phyloP scores from a whole-genome alignment of 2,797 vertebrate genomes.

The Acridotheres tristis region DNA sequence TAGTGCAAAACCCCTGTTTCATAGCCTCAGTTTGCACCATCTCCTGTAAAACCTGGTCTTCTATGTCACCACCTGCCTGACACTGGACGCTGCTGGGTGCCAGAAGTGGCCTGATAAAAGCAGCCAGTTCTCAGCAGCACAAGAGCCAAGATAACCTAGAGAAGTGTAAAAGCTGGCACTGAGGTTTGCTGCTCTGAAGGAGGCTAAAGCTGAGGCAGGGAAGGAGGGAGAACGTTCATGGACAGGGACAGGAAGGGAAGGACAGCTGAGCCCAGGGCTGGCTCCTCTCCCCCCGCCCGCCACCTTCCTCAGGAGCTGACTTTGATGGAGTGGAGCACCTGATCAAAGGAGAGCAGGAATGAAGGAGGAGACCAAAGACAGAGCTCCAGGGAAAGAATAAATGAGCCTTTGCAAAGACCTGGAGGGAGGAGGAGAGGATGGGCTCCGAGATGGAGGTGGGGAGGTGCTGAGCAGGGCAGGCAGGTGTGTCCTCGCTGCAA shows the following conservation, averaged over 20 bases:
- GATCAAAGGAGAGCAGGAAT: conserved; percentile 56
- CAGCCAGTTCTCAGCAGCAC: not conserved
- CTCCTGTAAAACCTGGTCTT: not conserved
- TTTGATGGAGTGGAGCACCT: conserved; percentile 24
- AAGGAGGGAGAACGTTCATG: not conserved
- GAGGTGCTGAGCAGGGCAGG: not conserved
- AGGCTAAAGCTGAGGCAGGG: not conserved
- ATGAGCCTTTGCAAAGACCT: conserved; percentile 33
- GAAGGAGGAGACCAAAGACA: conserved; percentile 51
- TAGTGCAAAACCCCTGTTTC: not conserved
- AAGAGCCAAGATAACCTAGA: not conserved
- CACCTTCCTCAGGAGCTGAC: not conserved
- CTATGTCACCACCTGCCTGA: not conserved
- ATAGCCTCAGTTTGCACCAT: not conserved
- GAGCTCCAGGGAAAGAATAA: conserved; percentile 56
- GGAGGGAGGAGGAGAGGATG: conserved; percentile 15
- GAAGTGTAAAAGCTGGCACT: not conserved
- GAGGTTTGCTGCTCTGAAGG: not conserved
- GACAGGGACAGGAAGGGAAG: not conserved
- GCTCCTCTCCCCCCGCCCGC: not conserved
- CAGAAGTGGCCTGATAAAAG: not conserved
- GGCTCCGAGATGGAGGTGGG: not conserved
- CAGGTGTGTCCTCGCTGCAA: conserved; percentile 26
- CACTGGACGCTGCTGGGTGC: not conserved
- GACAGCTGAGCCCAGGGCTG: not conserved